phyloP scores from a whole-genome alignment of 2,797 vertebrate species.

The Microctenopoma steveboyesi region DNA sequence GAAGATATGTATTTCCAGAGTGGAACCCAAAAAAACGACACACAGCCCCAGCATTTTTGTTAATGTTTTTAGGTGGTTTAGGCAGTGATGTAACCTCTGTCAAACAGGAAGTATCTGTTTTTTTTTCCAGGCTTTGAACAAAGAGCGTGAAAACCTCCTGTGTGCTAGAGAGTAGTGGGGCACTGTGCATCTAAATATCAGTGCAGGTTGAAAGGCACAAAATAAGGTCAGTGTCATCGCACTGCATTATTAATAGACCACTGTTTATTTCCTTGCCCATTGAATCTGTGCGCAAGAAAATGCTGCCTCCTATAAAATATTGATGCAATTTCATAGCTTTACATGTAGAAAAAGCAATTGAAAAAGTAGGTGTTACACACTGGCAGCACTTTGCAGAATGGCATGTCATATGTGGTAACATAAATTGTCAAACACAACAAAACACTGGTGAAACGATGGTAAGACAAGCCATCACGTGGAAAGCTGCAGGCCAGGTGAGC shows the following conservation, averaged over 20 bases:
- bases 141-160: constrained; percentile 78
- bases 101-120: constrained; percentile 74
- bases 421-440: constrained; percentile 59
- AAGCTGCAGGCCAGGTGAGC: constrained; percentile 21
- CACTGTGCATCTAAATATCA: constrained; percentile 84
- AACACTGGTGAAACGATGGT: constrained; percentile 39
- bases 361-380: constrained; percentile 66
- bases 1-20: constrained; percentile 74
- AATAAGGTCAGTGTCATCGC: constrained; percentile 87
- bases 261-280: constrained; percentile 84
- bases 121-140: constrained; percentile 76
- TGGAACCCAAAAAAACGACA: constrained; percentile 46
- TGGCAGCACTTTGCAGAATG: constrained; percentile 62
- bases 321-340: constrained; percentile 81
- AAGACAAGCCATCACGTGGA: constrained; percentile 34
- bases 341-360: constrained; percentile 73
- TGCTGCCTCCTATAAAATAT: constrained; percentile 80
- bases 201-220: constrained; percentile 86
- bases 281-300: constrained; percentile 78
- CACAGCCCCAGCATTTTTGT: constrained; percentile 63
- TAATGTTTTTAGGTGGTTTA: constrained; percentile 79
- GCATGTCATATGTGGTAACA: constrained; percentile 50
- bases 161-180: constrained; percentile 76
- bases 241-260: constrained; percentile 85
- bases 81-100: constrained; percentile 80